Conservation (phyloP, 2,113 vertebrate genomes). For the Silurus meridionalis region DNA sequence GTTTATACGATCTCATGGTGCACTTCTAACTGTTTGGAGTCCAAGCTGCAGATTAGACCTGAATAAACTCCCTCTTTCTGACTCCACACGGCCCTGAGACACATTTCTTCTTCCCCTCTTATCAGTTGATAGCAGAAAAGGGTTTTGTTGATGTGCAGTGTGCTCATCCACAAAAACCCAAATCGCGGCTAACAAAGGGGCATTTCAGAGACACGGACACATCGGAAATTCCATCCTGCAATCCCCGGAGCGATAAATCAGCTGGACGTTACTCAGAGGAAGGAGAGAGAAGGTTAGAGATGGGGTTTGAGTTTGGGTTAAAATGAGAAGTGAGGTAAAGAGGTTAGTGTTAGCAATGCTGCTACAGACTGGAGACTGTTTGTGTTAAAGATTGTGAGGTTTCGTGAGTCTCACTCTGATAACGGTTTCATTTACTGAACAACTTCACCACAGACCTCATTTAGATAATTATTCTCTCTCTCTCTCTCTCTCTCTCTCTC, state of each 20-base stretch:
- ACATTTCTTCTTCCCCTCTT: background rate
- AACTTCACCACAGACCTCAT: background rate
- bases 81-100: background rate
- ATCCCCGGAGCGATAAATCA: background rate
- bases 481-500: too few relatives aligned
- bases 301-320: background rate
- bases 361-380: background rate
- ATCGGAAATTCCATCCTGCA: background rate
- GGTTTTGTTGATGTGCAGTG: background rate
- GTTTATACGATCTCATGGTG: background rate
- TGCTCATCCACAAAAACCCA: background rate
- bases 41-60: background rate
- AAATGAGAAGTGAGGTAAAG: background rate
- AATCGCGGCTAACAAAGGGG: background rate
- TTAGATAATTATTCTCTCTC: too few relatives aligned
- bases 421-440: background rate
- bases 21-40: background rate
- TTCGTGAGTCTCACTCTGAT: too few relatives aligned
- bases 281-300: background rate
- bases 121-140: constrained; percentile 25
- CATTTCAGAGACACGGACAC: background rate
- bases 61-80: background rate
- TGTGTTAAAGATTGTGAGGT: background rate
- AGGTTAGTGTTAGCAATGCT: background rate
- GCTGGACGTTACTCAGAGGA: background rate